Evolutionary conservation across 2,888 invertebrate species (phyloP).

Genomic region (Parnassius apollo): DNA sequence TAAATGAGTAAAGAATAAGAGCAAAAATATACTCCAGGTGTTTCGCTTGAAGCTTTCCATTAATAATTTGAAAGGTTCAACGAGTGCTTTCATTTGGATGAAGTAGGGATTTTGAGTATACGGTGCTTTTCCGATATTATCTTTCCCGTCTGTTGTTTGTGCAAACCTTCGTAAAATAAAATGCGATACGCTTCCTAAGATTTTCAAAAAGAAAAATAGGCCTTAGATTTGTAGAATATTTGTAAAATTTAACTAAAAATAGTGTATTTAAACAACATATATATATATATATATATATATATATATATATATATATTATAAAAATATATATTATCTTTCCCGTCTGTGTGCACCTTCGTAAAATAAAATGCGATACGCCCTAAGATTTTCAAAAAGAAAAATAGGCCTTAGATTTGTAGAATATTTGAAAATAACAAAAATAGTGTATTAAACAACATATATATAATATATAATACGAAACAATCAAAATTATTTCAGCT

Average conservation of each 20-base stretch:
- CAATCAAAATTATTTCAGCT: no score
- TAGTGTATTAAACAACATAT: not conserved
- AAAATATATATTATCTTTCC: not conserved
- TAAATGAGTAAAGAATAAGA: not conserved
- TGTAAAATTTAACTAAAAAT: not conserved
- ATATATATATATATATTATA: no score
- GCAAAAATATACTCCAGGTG: slow-evolving; percentile 10
- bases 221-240: not conserved
- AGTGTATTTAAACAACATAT: not conserved
- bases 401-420: not conserved
- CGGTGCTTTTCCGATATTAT: slow-evolving; percentile 9
- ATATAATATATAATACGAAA: no score
- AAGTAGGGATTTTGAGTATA: slow-evolving; percentile 6
- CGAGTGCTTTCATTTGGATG: slow-evolving; percentile 18
- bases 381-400: not conserved
- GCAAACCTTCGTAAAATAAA: not conserved
- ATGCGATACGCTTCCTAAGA: not conserved
- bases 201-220: not conserved
- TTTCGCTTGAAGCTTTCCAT: slow-evolving; percentile 12
- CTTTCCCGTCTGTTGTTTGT: not conserved
- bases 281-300: no score
- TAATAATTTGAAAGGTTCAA: slow-evolving; percentile 21
- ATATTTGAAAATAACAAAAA: not conserved
- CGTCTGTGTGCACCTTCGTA: not conserved
- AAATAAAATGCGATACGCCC: not conserved